Base-by-base conservation (phyloP, 2,888 invertebrate species). In the Trichacis sp. region DNA sequence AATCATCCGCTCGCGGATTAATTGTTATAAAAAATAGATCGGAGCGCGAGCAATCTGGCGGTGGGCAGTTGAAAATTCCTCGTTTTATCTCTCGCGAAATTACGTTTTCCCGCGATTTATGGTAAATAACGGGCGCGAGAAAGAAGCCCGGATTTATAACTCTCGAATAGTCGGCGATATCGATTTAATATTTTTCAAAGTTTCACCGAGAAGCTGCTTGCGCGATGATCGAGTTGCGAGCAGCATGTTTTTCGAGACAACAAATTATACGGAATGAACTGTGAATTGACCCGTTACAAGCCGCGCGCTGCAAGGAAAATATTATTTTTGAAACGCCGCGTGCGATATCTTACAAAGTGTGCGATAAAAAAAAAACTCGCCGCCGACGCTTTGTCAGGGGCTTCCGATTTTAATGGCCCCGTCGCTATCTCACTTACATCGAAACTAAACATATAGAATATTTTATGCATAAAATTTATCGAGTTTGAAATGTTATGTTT, bases 11-110 rank as follows among this genome's bases (percentile, higher is more conserved):
- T 20, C 33, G 33, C 2, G 11, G 33, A 48, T 48, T 30, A 48
- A 30, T 48, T 15, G 48, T 48, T 48, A 48, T 48, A 48, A 48
- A 48, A 48, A 48, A 48, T 12, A 48, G 33, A 30, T 48, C 24
- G 24, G 33, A 33, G 33, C 48, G 15, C 33, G 48, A 33, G 9
- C 48, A 33, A 48, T 48, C 48, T 48, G 48, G 8, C 12, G 48
- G 47, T 47, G 14, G 47, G 15, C 30, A 24, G 48, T 48, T 30
- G 24, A 17, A 33, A 48, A 48, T 33, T 33, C 17, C 6, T 48
- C 24, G 30, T 33, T 48, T 17, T 8, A 33, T 12, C 15, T 33
- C 33, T 17, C 18, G 17, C 33, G 33, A 30, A 48, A 48, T 48
- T 30, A 48, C 48, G 17, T 48, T 48, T 48, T 9, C 17, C 48